Conservation (phyloP, 1,140 invertebrate genomes). For the Halyomorpha halys region DNA sequence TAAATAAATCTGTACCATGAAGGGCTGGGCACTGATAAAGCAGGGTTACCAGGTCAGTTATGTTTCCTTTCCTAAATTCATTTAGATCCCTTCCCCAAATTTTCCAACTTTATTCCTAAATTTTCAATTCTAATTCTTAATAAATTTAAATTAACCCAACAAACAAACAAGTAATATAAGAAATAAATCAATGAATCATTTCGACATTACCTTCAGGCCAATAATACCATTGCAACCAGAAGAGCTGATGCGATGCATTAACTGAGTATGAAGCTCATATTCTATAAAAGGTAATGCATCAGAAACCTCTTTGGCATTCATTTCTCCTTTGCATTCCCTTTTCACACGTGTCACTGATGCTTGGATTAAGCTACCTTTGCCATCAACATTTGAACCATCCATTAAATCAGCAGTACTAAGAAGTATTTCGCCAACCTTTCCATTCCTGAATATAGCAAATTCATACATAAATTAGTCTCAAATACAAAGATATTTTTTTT, state of each 20-base stretch:
- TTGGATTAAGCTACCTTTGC: slow-evolving; percentile 63
- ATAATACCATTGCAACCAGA: slow-evolving; percentile 92
- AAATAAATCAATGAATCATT: no score
- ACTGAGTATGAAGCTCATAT: slow-evolving; percentile 85
- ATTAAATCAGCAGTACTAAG: slow-evolving; percentile 82
- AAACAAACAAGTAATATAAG: no score
- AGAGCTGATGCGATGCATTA: slow-evolving; percentile 83
- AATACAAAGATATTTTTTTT: no score
- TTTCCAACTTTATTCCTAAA: no score
- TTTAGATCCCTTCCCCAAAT: no score
- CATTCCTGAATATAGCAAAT: slow-evolving; percentile 43
- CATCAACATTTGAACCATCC: slow-evolving; percentile 57
- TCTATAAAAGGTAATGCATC: slow-evolving; percentile 88
- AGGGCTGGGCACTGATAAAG: no score
- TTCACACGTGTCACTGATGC: slow-evolving; percentile 69
- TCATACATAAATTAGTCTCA: not conserved
- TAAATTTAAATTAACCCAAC: no score
- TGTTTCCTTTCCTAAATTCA: no score
- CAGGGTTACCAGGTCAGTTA: no score
- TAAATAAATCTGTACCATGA: no score
- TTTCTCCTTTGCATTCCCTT: slow-evolving; percentile 68
- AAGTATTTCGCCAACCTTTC: slow-evolving; percentile 80
- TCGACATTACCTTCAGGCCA: slow-evolving; percentile 51
- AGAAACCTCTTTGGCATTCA: slow-evolving; percentile 87
- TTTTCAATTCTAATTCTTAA: no score